Percentiles rank a stretch among this genome's conserved stretches.
Conservation (phyloP, 2,888 invertebrate genomes). For the Carterocephalus palaemon region DNA sequence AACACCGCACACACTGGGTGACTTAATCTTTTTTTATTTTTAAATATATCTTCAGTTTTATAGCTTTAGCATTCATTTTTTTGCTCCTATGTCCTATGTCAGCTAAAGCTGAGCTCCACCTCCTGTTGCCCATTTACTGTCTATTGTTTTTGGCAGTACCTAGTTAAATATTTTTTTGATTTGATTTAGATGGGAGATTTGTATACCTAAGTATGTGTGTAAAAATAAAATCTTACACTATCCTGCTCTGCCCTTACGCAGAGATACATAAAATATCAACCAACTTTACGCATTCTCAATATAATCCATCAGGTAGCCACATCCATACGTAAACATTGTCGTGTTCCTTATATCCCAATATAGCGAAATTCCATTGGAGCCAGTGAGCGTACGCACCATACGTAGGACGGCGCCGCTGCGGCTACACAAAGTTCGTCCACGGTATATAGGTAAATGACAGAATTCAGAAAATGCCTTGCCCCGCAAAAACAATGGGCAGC, state of each 20-base stretch:
- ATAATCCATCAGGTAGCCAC: slow-evolving; percentile 1
- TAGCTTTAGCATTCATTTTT: no score
- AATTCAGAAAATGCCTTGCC: slow-evolving; percentile 70
- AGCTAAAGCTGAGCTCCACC: no score
- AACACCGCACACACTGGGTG: no score
- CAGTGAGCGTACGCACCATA: slow-evolving; percentile 22
- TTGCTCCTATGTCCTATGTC: no score
- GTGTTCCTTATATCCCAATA: slow-evolving; percentile 24
- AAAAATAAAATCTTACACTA: no score
- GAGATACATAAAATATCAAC: background rate
- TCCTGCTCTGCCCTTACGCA: background rate
- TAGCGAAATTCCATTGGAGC: slow-evolving; percentile 16
- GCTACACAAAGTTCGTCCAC: slow-evolving; percentile 63
- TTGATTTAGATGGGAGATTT: no score
- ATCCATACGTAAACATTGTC: slow-evolving; percentile 17
- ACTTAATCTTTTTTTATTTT: no score
- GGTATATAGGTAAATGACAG: slow-evolving; percentile 75
- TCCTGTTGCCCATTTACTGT: no score
- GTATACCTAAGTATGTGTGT: no score
- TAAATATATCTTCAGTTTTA: no score
- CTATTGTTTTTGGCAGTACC: no score
- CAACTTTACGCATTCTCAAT: slow-evolving; percentile 1
- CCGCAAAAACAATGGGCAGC: slow-evolving; percentile 62
- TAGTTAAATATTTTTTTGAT: no score
- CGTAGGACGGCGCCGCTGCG: slow-evolving; percentile 64